phyloP scores from a whole-genome alignment of 92 coral and sea anemone species.

The Epizoanthus ramosus region DNA sequence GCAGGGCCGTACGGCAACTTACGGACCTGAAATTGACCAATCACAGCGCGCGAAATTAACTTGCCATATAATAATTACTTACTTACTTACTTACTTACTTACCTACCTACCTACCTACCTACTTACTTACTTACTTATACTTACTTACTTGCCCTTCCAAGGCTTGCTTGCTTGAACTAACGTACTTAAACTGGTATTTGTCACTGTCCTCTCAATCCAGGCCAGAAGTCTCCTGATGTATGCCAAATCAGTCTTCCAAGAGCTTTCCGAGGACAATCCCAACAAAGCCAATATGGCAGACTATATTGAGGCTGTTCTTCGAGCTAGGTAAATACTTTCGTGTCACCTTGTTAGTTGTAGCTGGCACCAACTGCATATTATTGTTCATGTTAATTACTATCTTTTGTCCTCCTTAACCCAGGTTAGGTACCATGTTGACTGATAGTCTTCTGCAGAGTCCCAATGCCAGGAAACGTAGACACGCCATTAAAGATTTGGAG shows the following conservation, averaged over 20 bases:
- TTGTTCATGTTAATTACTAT: neutral
- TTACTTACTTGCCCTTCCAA: too few relatives aligned
- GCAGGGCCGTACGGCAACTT: too few relatives aligned
- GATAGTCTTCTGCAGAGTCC: constrained; percentile 59
- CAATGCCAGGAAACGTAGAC: constrained; percentile 40
- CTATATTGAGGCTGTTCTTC: constrained; percentile 81
- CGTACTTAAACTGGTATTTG: neutral
- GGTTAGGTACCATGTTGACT: constrained; percentile 78
- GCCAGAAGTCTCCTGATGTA: constrained; percentile 66
- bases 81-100: too few relatives aligned
- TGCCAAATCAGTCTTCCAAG: constrained; percentile 72
- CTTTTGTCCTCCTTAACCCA: constrained; percentile 4
- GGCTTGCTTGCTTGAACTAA: too few relatives aligned
- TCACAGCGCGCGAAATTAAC: too few relatives aligned
- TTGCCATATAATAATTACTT: too few relatives aligned
- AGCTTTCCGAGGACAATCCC: constrained; percentile 78
- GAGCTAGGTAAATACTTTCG: constrained; percentile 69
- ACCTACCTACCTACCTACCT: too few relatives aligned
- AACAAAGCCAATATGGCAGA: constrained; percentile 94
- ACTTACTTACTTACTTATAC: too few relatives aligned
- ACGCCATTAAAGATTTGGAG: constrained; percentile 56
- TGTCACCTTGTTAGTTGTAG: neutral
- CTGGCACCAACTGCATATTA: neutral
- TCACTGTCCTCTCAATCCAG: constrained; percentile 40
- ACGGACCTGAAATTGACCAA: too few relatives aligned